Conservation (phyloP, 2,113 vertebrate species). For the Prunella fulvescens region DNA sequence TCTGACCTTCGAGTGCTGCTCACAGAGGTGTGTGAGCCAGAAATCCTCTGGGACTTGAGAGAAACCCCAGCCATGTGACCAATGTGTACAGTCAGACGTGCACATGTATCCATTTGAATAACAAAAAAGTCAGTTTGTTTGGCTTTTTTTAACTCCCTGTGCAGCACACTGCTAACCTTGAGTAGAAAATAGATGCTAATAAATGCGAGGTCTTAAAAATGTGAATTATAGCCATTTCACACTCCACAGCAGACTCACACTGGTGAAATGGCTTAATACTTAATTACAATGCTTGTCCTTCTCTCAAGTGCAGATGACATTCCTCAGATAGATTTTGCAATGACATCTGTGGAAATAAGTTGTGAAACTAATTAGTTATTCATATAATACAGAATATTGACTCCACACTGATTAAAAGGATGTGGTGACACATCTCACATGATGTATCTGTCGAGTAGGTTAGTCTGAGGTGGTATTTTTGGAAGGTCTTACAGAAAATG, state of each 20-base stretch:
- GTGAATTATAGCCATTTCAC: constrained; percentile 73
- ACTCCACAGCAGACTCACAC: constrained; percentile 54
- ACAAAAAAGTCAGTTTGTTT: not conserved
- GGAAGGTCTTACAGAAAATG: constrained; percentile 18
- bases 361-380: constrained; percentile 68
- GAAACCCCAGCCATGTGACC: not conserved
- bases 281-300: constrained; percentile 71
- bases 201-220: constrained; percentile 70
- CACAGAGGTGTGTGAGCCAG: not conserved
- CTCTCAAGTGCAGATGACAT: constrained; percentile 65
- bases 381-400: constrained; percentile 56
- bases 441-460: constrained; percentile 16
- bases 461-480: not conserved
- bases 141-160: constrained; percentile 15
- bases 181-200: constrained; percentile 71
- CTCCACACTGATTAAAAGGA: constrained; percentile 48
- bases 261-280: constrained; percentile 67
- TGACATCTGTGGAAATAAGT: constrained; percentile 68
- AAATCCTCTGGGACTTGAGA: constrained; percentile 10
- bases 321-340: constrained; percentile 60
- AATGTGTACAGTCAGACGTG: not conserved
- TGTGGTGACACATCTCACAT: constrained; percentile 16
- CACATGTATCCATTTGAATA: not conserved
- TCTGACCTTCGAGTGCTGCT: not conserved
- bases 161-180: constrained; percentile 47